Percentiles rank a stretch among this genome's conserved stretches.
These are phyloP conservation scores for Malthinus seriepunctatus DNA, from an alignment of 2,888 invertebrate genomes.

Conservation along the genomic window DNA sequence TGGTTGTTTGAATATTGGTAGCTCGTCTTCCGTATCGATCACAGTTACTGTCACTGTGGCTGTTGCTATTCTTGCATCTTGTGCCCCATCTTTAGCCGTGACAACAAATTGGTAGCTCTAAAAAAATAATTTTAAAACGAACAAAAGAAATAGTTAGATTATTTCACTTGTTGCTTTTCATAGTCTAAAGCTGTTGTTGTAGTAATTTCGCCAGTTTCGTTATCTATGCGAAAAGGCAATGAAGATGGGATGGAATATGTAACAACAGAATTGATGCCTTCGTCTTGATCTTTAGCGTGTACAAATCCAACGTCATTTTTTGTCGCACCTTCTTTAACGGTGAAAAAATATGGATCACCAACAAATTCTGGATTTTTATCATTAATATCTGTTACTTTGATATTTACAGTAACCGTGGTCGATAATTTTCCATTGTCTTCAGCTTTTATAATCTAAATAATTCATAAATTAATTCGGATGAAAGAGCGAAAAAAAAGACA, in stretches of 20 bases:
- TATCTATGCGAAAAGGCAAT: slow-evolving; percentile 79
- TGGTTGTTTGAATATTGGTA: slow-evolving; percentile 74
- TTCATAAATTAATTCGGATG: neutral
- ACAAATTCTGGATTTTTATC: slow-evolving; percentile 91
- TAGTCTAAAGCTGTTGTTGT: slow-evolving; percentile 79
- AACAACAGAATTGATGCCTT: slow-evolving; percentile 81
- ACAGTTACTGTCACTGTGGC: slow-evolving; percentile 84
- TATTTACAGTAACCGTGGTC: slow-evolving; percentile 82
- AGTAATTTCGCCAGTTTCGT: slow-evolving; percentile 75
- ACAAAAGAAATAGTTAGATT: neutral
- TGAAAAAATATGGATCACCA: slow-evolving; percentile 77
- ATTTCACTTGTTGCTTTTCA: slow-evolving; percentile 72
- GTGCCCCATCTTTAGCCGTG: slow-evolving; percentile 86
- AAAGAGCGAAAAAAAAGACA: no score
- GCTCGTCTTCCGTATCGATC: slow-evolving; percentile 80
- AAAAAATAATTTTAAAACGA: slow-evolving; percentile 26
- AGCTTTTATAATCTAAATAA: slow-evolving; percentile 72
- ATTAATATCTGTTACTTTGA: slow-evolving; percentile 88
- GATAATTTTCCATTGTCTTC: slow-evolving; percentile 84
- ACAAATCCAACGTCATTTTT: slow-evolving; percentile 74
- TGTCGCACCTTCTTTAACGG: slow-evolving; percentile 74
- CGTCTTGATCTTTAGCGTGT: slow-evolving; percentile 83
- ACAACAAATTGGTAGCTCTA: slow-evolving; percentile 82
- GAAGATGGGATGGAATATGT: slow-evolving; percentile 79
- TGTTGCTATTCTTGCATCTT: slow-evolving; percentile 82